Evolutionary conservation across 2,113 vertebrate genomes (phyloP), one percentile per base, ranked within the genome.

Genomic region (Todiramphus saurophagus): DNA sequence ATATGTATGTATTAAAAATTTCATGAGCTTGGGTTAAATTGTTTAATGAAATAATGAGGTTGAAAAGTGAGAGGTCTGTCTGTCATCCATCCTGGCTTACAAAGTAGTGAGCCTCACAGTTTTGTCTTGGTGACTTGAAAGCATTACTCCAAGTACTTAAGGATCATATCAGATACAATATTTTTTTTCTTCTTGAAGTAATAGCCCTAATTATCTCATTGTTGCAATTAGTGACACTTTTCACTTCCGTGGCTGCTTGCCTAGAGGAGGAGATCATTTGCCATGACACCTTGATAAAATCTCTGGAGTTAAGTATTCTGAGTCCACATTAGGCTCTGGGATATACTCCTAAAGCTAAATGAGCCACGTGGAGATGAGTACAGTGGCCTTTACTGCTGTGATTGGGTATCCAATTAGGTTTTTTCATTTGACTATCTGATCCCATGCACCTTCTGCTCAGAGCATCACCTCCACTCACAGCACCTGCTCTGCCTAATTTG

Each of bases 281-380:
- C 60, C 74, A 16, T 70, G 77, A 53, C 75, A 82, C 56, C 37
- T 89, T 5, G 43, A 89, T 79, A 93, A 93, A 84, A 91, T 78
- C 58, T 81, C 46, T 59, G 58, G 50, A 88, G 73, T 82, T 51
- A 83, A 90, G 16, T 48, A 55, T 88, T 60, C 17, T 37, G 69
- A 92, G 46, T 69, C 67, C 15, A 50, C 19, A 63, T 70, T 74
- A 59, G 8, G 30, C 70, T 67, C 69, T 91, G 78, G 70, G 96
- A 81, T 66, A 91, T 41, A 48, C 37, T 87, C 59, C 43, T 93
- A 75, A 93, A 91, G 75, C 46, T 78, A 78, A 93, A 94, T 67
- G 73, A 89, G n/a, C 62, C 81, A 64, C 72, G 56, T 66, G 48
- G 77, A 84, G 56, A 79, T 75, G 28, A 93, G 48, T 60, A 60